Conservation (phyloP, 1,140 invertebrate species). For the Diprion similis region DNA sequence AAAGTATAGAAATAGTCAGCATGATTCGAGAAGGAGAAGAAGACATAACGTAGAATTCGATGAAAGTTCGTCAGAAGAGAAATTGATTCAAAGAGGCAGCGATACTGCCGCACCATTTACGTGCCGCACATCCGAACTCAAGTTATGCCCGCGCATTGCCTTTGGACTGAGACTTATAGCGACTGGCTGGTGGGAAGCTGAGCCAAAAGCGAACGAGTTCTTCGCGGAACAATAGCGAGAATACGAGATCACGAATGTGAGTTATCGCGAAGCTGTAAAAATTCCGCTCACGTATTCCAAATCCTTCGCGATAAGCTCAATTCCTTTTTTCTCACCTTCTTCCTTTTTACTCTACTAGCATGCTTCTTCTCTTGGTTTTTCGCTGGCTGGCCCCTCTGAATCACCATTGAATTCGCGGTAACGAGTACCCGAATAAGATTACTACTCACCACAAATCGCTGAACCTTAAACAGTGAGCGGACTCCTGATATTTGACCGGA, state of each 20-base stretch:
- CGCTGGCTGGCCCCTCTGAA: too few relatives aligned
- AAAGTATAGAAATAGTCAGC: constrained; percentile 8
- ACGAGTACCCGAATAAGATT: too few relatives aligned
- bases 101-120: neutral
- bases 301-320: neutral
- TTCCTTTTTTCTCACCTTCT: too few relatives aligned
- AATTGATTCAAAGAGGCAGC: neutral
- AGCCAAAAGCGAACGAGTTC: neutral
- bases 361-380: neutral
- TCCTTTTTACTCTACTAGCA: neutral
- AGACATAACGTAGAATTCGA: neutral
- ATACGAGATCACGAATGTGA: constrained; percentile 7
- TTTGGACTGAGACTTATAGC: neutral
- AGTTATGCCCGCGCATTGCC: neutral
- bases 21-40: too few relatives aligned
- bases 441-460: constrained; percentile 59
- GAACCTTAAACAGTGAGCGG: constrained; percentile 62
- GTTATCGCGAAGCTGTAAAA: neutral
- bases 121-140: neutral
- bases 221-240: neutral
- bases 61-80: neutral
- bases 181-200: too few relatives aligned
- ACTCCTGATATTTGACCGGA: constrained; percentile 56
- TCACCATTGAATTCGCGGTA: too few relatives aligned
- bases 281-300: neutral